phyloP scores from a whole-genome alignment of 2,888 invertebrate genomes.

The Ophion ventricosus region DNA sequence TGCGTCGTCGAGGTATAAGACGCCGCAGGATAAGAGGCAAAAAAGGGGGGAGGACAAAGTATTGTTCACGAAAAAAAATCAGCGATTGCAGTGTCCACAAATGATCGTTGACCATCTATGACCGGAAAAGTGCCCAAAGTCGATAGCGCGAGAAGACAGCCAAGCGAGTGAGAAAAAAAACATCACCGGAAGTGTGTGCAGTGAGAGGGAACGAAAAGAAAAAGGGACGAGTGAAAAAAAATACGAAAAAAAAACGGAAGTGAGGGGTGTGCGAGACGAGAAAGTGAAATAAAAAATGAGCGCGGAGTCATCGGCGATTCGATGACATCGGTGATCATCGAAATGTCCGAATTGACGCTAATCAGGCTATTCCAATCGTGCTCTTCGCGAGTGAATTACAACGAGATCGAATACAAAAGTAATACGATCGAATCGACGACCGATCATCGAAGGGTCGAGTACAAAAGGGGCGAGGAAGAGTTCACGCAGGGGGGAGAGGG shows the following conservation, averaged over 20 bases:
- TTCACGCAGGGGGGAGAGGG: constrained; percentile 46
- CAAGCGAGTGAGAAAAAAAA: background rate
- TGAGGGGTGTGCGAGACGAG: no score
- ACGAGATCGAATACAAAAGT: background rate
- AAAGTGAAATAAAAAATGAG: constrained; percentile 51
- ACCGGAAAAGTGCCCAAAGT: constrained; percentile 10
- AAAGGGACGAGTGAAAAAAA: background rate
- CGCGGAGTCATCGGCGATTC: constrained; percentile 41
- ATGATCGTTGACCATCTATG: constrained; percentile 12
- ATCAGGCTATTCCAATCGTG: constrained; percentile 37
- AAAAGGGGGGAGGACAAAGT: no score
- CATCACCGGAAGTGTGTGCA: background rate
- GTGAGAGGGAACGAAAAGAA: background rate
- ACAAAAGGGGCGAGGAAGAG: constrained; percentile 60
- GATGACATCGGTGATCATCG: constrained; percentile 62
- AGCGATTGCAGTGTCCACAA: background rate
- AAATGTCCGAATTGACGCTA: constrained; percentile 60
- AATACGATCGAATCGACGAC: constrained; percentile 18
- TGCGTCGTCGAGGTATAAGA: constrained; percentile 61
- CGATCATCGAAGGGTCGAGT: constrained; percentile 42
- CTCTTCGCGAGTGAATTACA: constrained; percentile 4
- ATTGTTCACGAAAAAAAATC: no score
- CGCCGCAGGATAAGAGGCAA: constrained; percentile 57
- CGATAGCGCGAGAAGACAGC: background rate
- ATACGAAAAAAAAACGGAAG: background rate